Evolutionary conservation across 2,797 vertebrate species (phyloP), one percentile per base, ranked within the genome.

Genomic region (Sparus aurata): DNA sequence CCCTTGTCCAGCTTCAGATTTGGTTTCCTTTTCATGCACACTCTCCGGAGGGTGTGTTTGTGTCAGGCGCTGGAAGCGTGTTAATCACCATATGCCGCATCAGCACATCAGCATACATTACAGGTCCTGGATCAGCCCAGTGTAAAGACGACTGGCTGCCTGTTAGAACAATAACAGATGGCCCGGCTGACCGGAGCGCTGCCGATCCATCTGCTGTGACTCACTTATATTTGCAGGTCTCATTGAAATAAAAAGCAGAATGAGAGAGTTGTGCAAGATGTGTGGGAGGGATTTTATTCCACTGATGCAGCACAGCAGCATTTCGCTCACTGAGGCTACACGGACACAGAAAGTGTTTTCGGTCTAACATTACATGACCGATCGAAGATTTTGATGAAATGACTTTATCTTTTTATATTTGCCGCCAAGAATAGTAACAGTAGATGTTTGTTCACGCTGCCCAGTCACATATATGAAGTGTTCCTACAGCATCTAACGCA

Each of bases 111-210:
- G 80, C 75, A 83, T 69, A 83, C 63, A 43, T 78, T 80, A 54
- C 78, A 85, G 83, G 53, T 89, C 76, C 82, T 27, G 57, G 75
- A 86, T 86, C 85, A 75, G 83, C 75, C 75, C 78, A 55, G 70
- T 62, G 46, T 80, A 76, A 49, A 84, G 41, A 45, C 46, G 7
- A 65, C 73, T 71, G 78, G 50, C 60, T 11, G 79, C 59, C 55
- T 63, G 50, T 83, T 64, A 75, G 66, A 87, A 83, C 80, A 85
- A 77, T 77, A 88, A 80, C 86, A 89, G 82, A 89, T 88, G 87
- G 87, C 75, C 60, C 27, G 1, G 47, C 76, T 86, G 90, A 89
- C 74, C 78, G 0, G 20, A 85, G 77, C 75, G 73, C 74, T 67
- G 72, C 66, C 50, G 6, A 45, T 85, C 82, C 79, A 83, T 88